Percentiles rank a stretch among this genome's conserved stretches.
Conservation (phyloP, 2,113 vertebrate genomes). For the Apodemus sylvaticus region DNA sequence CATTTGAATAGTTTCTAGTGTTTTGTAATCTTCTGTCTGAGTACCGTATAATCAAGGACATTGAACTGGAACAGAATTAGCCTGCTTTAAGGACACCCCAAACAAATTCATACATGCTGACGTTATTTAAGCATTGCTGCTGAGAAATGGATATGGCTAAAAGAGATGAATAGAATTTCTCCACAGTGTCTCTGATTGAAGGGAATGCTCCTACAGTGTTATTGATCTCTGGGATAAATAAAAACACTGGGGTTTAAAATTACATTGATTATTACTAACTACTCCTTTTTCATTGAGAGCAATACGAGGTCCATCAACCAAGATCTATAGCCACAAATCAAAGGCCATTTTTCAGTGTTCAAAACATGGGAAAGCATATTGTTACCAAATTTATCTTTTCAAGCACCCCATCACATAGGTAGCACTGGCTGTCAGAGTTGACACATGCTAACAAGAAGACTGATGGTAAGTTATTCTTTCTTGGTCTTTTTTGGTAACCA, state of each 20-base stretch:
- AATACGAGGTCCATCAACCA: conserved; percentile 60
- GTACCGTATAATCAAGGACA: conserved; percentile 75
- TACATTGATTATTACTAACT: conserved; percentile 72
- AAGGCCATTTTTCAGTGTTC: conserved; percentile 69
- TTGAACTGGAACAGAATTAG: conserved; percentile 78
- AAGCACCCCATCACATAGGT: conserved; percentile 41
- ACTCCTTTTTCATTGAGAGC: conserved; percentile 65
- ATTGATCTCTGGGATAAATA: conserved; percentile 73
- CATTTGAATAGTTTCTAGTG: conserved; percentile 74
- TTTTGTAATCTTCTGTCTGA: conserved; percentile 77
- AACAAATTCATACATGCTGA: conserved; percentile 75
- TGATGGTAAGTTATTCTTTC: conserved; percentile 64
- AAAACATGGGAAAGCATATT: conserved; percentile 57
- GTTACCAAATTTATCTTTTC: conserved; percentile 69
- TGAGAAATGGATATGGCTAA: conserved; percentile 70
- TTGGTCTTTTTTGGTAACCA: conserved; percentile 61
- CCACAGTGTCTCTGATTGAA: conserved; percentile 61
- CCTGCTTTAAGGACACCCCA: conserved; percentile 76
- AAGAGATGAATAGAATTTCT: conserved; percentile 70
- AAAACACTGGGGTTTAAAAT: conserved; percentile 71
- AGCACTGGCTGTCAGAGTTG: conserved; percentile 30
- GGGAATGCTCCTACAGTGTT: conserved; percentile 42
- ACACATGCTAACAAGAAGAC: conserved; percentile 58
- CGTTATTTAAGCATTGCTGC: conserved; percentile 74
- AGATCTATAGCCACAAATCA: conserved; percentile 63